Evolutionary conservation across 2,797 vertebrate species (phyloP).

Genomic region (Sciurus carolinensis): DNA sequence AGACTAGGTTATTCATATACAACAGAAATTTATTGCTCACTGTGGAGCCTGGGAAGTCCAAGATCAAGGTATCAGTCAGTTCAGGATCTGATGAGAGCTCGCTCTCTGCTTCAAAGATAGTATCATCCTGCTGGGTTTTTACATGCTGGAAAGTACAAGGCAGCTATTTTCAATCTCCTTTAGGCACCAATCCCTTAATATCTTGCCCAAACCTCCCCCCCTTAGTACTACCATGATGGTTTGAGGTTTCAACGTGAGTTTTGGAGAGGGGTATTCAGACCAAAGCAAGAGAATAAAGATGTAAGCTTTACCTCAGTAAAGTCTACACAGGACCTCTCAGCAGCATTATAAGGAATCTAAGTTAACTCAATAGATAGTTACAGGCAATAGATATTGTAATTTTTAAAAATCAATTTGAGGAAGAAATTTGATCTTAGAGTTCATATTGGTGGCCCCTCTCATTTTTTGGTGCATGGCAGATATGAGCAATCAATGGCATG

Average conservation of each 20-base stretch:
- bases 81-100: background rate
- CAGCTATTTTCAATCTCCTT: background rate
- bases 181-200: background rate
- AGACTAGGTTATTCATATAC: background rate
- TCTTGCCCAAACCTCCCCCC: background rate
- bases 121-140: background rate
- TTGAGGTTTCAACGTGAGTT: background rate
- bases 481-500: background rate
- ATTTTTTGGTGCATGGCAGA: background rate
- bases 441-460: background rate
- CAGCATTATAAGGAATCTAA: background rate
- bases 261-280: background rate
- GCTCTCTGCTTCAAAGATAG: background rate
- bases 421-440: background rate
- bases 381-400: background rate
- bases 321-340: background rate
- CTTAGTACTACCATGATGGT: too few relatives aligned
- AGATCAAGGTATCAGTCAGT: background rate
- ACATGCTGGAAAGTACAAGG: background rate
- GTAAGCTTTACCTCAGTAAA: background rate
- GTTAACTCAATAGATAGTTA: background rate
- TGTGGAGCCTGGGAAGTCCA: background rate
- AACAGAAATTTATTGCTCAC: background rate
- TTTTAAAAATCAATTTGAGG: background rate
- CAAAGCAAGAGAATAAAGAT: background rate